Evolutionary conservation across 2,888 invertebrate species (phyloP), one percentile per base, ranked within the genome.

Genomic region (Pammene fasciana): DNA sequence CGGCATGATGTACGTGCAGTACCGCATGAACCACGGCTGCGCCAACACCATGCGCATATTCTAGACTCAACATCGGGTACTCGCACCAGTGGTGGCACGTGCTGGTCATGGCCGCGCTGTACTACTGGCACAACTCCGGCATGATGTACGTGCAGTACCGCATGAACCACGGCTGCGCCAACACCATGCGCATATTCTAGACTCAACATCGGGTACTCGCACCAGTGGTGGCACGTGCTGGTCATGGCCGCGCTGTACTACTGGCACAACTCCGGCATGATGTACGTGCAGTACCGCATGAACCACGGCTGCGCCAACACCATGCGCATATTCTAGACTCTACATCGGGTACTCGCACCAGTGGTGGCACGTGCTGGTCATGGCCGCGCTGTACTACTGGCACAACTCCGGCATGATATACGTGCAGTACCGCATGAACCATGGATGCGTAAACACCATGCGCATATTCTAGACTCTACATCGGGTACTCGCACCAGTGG

Each of bases 21-120:
- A 96, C 84, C 89, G 96, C 60, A 94, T 96, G 94, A 95, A 95
- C 86, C 96, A 96, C 82, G 96, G 96, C 71, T 97, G 96, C 83
- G 94, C 95, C 0, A 94, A 93, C 76, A 94, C 92, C 71, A 94
- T 94, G 94, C 88, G 92, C 79, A 94, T 94, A 89, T 94, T 94
- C 85, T 93, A 89, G 65, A 52, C 57, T 7, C 14, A 5, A 10
- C 26, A 1, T 1, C 26, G 26, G 26, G 0, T 97, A 98, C 77
- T 98, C 98, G 45, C 99, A 99, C 89, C 99, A 99, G 82, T 97
- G 98, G 96, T 99, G 99, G 99, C 99, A 99, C 86, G 92, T 98
- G 36, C 94, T 99, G 67, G 97, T 99, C 0, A 95, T 99, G 7
- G 93, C 95, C 0, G 98, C 98, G 0, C 95, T 99, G 59, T 96